Base-by-base conservation (phyloP, 2,888 invertebrate species). In the Cheilosia impressa region DNA sequence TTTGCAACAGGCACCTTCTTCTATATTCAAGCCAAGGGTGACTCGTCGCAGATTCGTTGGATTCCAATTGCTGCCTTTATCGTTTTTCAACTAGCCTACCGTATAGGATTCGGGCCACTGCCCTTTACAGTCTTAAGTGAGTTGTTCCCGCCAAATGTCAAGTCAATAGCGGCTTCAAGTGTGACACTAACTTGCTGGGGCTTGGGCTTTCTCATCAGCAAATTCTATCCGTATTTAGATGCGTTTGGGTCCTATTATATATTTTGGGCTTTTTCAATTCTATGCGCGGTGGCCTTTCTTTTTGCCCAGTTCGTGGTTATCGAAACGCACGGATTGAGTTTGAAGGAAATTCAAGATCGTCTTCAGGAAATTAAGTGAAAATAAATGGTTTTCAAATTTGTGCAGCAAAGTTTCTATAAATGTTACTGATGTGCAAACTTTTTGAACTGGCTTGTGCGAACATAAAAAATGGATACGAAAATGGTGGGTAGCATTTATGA, bases 291-390 rank as follows among this genome's bases (percentile, higher is more conserved):
- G 0, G 93, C 95, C 0, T 95, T 95, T 90, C 93, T 96, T 89
- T 98, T 97, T 92, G 95, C 95, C 0, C 91, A 95, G 62, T 94
- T 95, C 88, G 90, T 95, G 68, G 94, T 98, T 15, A 97, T 98
- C 2, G 98, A 98, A 93, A 98, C 98, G 0, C 97, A 96, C 92
- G 98, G 97, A 45, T 96, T 96, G 92, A 96, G 96, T 89, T 94
- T 97, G 88, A 95, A 95, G 89, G 95, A 98, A 93, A 98, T 98
- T 87, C 96, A 96, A 92, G 94, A 95, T 65, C 94, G 95, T 89
- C 92, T 96, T 52, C 55, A 93, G n/a, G 22, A 27, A 47, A 53
- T 4, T 43, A 41, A 38, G 22, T 58, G 31, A 34, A 27, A 27
- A 15, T 31, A 2, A 52, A 15, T 1, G 5, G 22, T 10, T 17